Conservation (phyloP, 1,140 invertebrate species). For the Cephus cinctus region DNA sequence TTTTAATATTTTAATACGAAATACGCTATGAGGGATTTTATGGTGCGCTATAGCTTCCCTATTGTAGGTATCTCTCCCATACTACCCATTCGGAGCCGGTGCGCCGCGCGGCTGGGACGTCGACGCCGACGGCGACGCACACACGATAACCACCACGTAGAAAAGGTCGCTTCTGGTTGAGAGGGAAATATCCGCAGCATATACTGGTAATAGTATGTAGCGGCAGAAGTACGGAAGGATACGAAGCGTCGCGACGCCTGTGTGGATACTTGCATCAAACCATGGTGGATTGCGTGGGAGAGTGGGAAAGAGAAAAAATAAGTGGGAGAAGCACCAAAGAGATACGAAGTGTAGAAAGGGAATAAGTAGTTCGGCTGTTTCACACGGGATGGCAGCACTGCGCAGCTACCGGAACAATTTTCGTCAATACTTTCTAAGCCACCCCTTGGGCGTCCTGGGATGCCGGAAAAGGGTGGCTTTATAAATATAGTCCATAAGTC, state of each 20-base stretch:
- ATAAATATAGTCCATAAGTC: neutral
- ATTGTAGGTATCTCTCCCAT: conserved; percentile 37
- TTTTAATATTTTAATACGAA: conserved; percentile 56
- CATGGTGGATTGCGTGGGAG: too few species aligned
- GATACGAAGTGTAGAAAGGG: too few species aligned
- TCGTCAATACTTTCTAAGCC: conserved; percentile 2
- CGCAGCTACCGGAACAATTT: conserved; percentile 14
- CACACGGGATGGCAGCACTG: conserved; percentile 36
- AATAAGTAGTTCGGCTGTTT: conserved; percentile 2
- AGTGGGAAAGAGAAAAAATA: too few species aligned
- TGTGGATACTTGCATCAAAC: too few species aligned
- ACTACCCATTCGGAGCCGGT: conserved; percentile 24
- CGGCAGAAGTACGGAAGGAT: too few species aligned
- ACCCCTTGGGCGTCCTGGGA: neutral
- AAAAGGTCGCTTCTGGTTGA: conserved; percentile 17
- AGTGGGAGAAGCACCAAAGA: too few species aligned
- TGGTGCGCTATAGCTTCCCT: conserved; percentile 59
- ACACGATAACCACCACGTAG: conserved; percentile 6
- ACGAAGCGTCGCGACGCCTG: too few species aligned
- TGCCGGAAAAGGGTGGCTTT: too few species aligned
- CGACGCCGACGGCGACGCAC: too few species aligned
- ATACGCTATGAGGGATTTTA: conserved; percentile 63
- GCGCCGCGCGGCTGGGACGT: too few species aligned
- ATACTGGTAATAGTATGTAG: too few species aligned
- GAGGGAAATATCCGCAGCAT: too few species aligned